phyloP scores from a whole-genome alignment of 2,113 vertebrate genomes.

The Bubo blakistoni region DNA sequence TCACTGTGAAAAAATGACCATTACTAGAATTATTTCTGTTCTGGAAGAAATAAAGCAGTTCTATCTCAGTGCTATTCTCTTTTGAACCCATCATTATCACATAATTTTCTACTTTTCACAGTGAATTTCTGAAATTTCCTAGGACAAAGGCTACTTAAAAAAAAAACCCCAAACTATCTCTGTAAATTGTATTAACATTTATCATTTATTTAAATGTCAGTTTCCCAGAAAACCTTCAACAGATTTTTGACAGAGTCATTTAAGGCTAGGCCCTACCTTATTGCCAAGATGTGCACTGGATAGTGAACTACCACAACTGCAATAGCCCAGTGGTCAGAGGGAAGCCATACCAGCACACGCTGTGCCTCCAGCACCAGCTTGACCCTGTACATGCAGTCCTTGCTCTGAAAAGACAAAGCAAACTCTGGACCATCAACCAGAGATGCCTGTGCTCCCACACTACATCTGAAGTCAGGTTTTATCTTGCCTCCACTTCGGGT shows the following conservation, averaged over 20 bases:
- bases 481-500: not conserved
- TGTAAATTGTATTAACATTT: not conserved
- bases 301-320: rapidly evolving
- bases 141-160: not conserved
- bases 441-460: rapidly evolving
- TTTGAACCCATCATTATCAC: not conserved
- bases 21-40: not conserved
- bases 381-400: not conserved
- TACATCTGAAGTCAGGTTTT: not conserved
- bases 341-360: rapidly evolving
- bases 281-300: rapidly evolving
- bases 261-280: not conserved
- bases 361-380: not conserved
- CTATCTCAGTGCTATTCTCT: not conserved
- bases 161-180: not conserved
- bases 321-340: not conserved
- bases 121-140: not conserved
- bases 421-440: not conserved
- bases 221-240: not conserved
- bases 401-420: not conserved
- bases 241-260: not conserved
- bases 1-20: not conserved
- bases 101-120: not conserved
- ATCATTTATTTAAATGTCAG: not conserved
- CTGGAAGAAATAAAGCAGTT: not conserved